Base-by-base conservation (phyloP, 2,888 invertebrate genomes). In the Mythimna vitellina region DNA sequence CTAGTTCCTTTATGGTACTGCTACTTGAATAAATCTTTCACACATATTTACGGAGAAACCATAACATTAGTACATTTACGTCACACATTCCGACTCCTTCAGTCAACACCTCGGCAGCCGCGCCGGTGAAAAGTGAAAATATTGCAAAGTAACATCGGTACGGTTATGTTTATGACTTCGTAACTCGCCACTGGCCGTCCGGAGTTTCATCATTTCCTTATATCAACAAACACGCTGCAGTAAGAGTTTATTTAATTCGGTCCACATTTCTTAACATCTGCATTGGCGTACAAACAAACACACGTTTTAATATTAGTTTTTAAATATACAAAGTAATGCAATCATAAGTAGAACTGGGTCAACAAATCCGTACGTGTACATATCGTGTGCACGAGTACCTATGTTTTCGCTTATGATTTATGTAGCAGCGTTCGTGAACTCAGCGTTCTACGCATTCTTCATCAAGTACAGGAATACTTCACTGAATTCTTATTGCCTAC, bases 311-410 rank as follows among this genome's bases (percentile, higher is more conserved):
- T 81, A 73, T 78, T 72, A 75, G 74, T 79, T 74, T 73, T 82
- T 76, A 79, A 80, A 85, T 78, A 79, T 66, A 84, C 81, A 71
- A 76, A 78, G 77, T 85, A 84, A 77, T 85, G 85, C 72, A 84
- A 82, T 79, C 76, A 65, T 71, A 75, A 79, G 76, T 73, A 58
- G 72, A 85, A 82, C 72, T 86, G 58, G 85, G 85, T 85, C 83
- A 85, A 72, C 68, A 79, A 76, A 78, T 73, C 61, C 54, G 68
- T 64, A 79, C 60, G 63, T 68, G 64, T 77, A 67, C 32, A 29
- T 70, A 65, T 69, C 73, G 82, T 82, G 75, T 53, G 70, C 56
- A 64, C 42, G 46, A 56, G 65, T 65, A 60, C 65, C 68, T 70
- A 68, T 51, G n/a, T 84, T 80, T 82, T 77, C 35, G 71, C 67